Evolutionary conservation across 2,797 vertebrate species (phyloP), one percentile per base, ranked within the genome.

Genomic region (Macroramphosus scolopax): DNA sequence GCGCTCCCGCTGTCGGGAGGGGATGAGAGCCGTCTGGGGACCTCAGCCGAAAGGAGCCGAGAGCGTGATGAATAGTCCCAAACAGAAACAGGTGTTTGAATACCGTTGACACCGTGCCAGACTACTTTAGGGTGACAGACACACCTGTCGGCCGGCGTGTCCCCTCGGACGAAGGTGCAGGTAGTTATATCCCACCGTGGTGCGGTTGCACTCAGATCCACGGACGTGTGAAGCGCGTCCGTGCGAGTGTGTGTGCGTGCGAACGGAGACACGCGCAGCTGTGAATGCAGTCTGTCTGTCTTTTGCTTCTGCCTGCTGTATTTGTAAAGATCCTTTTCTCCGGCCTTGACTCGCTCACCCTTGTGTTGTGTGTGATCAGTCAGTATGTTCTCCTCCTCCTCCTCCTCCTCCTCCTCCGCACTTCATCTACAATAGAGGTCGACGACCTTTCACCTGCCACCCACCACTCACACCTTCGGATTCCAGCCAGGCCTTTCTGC

Each of bases 351-450:
- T 77, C 2, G 22, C 22, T 60, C 59, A 65, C 59, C 65, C 34
- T 43, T 52, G 39, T 56, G 24, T 65, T 51, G n/a, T n/a, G n/a
- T n/a, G n/a, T 54, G 69, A 78, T 77, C 25, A 57, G 60, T 71
- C 72, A 39, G 34, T 39, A 38, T 58, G 61, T 63, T 70, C 71
- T 82, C 63, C 69, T 75, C 78, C 75, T 79, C 76, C 78, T 79
- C 78, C 75, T 74, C 76, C 75, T 80, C 77, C 80, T 80, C 78
- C 77, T n/a, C n/a, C n/a, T n/a, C n/a, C n/a, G 47, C 68, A 72
- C 72, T 80, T 66, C 50, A 79, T 75, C 73, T 75, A 82, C 75
- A 80, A 83, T 63, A 40, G 34, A 62, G 81, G 78, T 83, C 74
- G 48, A 35, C 2, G 32, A 72, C 83, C 75, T 83, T 78, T 81